Percentiles rank a stretch among this genome's conserved stretches.
phyloP scores from a whole-genome alignment of 2,888 invertebrate genomes.

The Reticulitermes lucifugus region DNA sequence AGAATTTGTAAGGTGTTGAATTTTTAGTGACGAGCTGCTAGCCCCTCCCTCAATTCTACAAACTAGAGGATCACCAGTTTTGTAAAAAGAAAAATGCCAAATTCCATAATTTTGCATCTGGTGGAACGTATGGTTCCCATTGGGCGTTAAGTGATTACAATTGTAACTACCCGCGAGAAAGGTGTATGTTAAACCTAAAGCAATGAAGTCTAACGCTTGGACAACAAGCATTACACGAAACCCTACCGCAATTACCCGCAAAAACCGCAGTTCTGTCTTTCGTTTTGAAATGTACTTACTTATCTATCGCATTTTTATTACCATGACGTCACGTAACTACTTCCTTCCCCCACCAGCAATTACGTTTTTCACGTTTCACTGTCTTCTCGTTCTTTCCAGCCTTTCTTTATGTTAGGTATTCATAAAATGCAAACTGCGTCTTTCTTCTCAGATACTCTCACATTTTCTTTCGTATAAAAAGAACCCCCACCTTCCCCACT shows the following conservation, averaged over 20 bases:
- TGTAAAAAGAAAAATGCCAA: too few relatives aligned
- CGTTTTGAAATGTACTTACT: neutral
- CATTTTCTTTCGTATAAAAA: constrained; percentile 41
- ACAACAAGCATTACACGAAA: neutral
- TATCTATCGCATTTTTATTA: constrained; percentile 14
- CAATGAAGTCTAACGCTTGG: neutral
- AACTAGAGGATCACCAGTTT: too few relatives aligned
- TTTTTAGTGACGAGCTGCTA: too few relatives aligned
- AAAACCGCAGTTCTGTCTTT: neutral
- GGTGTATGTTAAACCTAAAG: neutral
- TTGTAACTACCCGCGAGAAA: neutral
- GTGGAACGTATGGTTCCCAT: too few relatives aligned
- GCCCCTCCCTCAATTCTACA: too few relatives aligned
- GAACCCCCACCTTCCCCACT: neutral
- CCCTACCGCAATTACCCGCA: neutral
- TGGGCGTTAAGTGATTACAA: neutral
- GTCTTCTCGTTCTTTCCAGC: neutral
- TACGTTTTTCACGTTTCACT: constrained; percentile 28
- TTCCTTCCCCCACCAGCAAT: constrained; percentile 39
- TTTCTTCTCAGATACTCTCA: constrained; percentile 45
- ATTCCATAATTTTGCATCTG: too few relatives aligned
- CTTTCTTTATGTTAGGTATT: constrained; percentile 49
- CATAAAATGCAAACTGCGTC: constrained; percentile 53
- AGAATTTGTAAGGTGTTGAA: too few relatives aligned
- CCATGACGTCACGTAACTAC: constrained; percentile 16